Conservation (phyloP, 92 coral and sea anemone species). For the Blastomussa wellsi region DNA sequence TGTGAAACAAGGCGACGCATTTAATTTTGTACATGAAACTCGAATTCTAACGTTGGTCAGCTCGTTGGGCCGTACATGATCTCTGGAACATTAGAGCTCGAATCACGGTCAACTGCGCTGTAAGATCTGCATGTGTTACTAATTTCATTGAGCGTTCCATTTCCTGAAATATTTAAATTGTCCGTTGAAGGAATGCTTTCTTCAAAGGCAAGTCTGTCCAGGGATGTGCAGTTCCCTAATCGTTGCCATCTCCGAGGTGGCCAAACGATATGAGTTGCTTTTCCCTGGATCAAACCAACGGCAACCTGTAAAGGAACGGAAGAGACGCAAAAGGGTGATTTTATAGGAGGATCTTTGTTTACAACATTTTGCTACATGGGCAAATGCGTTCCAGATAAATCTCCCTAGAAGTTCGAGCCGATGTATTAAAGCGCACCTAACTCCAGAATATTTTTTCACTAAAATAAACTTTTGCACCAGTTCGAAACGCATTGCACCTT, state of each 20-base stretch:
- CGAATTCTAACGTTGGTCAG: neutral
- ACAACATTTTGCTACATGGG: too few relatives aligned
- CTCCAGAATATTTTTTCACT: too few relatives aligned
- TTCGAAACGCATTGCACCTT: too few relatives aligned
- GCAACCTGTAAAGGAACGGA: conserved; percentile 12
- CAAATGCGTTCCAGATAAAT: too few relatives aligned
- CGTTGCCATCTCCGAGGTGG: conserved; percentile 35
- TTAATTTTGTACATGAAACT: neutral
- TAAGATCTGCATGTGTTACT: neutral
- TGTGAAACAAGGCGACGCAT: neutral
- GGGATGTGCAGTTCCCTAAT: conserved; percentile 11
- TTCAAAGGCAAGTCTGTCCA: neutral
- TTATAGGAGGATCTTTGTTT: too few relatives aligned
- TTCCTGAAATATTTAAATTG: neutral
- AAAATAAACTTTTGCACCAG: too few relatives aligned
- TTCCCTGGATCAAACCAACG: conserved; percentile 25
- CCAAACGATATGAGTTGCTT: conserved; percentile 39
- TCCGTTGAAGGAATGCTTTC: neutral
- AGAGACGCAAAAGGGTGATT: neutral
- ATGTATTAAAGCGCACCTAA: too few relatives aligned
- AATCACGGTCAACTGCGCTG: neutral
- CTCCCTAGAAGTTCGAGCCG: too few relatives aligned
- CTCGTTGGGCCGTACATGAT: conserved; percentile 7
- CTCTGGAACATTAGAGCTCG: conserved; percentile 1
- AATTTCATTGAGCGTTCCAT: neutral